phyloP scores from a whole-genome alignment of 1,140 invertebrate genomes.

The Tetramorium alpestre region DNA sequence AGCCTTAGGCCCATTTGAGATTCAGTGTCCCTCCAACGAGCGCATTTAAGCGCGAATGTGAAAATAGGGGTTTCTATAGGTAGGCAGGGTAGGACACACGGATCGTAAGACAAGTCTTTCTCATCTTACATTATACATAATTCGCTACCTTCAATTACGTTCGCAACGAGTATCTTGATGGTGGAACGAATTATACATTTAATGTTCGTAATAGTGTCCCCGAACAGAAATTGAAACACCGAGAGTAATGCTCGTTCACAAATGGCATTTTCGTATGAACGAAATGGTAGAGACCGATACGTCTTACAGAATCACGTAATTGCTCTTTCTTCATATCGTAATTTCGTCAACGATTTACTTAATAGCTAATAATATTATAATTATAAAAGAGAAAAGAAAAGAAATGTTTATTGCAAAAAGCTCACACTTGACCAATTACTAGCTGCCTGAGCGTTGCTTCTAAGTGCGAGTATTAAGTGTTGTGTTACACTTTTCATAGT shows the following conservation, averaged over 20 bases:
- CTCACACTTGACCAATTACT: conserved; percentile 83
- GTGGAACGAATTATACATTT: conserved; percentile 10
- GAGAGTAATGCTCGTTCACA: conserved; percentile 25
- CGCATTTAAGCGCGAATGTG: conserved; percentile 49
- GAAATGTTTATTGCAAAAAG: conserved; percentile 73
- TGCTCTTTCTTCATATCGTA: conserved; percentile 74
- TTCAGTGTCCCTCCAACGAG: conserved; percentile 80
- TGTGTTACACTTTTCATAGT: conserved; percentile 67
- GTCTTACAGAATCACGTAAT: conserved; percentile 61
- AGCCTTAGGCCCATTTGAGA: conserved; percentile 77
- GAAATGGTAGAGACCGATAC: conserved; percentile 5
- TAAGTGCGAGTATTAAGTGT: conserved; percentile 70
- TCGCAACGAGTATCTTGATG: conserved; percentile 10
- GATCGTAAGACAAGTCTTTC: conserved; percentile 67
- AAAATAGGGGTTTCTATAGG: conserved; percentile 60
- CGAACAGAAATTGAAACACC: conserved; percentile 11
- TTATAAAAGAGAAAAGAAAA: conserved; percentile 14
- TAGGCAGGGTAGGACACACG: conserved; percentile 63
- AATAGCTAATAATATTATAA: conserved; percentile 51
- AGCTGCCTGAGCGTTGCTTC: conserved; percentile 82
- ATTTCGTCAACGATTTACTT: conserved; percentile 70
- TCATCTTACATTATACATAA: conserved; percentile 52
- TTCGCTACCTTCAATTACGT: conserved; percentile 56
- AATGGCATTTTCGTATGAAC: conserved; percentile 2
- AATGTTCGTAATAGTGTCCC: conserved; percentile 12